phyloP scores from a whole-genome alignment of 1,140 invertebrate genomes.

The Drosophila carrolli region DNA sequence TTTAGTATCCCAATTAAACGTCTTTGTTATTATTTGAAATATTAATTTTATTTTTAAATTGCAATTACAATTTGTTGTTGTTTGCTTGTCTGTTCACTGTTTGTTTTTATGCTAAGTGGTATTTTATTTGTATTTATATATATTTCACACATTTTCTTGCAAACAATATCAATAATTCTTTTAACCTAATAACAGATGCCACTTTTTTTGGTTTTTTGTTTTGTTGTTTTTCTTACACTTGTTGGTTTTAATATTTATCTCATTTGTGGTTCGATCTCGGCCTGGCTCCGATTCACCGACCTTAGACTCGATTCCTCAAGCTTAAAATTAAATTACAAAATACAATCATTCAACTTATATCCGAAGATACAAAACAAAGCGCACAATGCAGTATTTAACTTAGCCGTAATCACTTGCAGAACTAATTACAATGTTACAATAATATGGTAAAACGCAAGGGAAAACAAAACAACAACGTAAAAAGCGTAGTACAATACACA shows the following conservation, averaged over 20 bases:
- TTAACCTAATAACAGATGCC: conserved; percentile 79
- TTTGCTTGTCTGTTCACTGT: conserved; percentile 49
- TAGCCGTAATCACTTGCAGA: conserved; percentile 54
- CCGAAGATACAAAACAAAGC: conserved; percentile 66
- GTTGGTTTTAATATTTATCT: conserved; percentile 40
- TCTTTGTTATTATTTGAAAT: conserved; percentile 61
- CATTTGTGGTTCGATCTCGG: conserved; percentile 32
- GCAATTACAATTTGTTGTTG: conserved; percentile 72
- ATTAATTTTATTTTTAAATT: conserved; percentile 81
- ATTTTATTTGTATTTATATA: conserved; percentile 54
- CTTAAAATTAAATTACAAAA: conserved; percentile 72
- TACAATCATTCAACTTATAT: conserved; percentile 65
- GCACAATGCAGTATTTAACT: conserved; percentile 60
- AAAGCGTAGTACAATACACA: conserved; percentile 61
- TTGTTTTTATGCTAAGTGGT: conserved; percentile 66
- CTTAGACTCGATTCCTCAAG: conserved; percentile 40
- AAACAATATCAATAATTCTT: conserved; percentile 79
- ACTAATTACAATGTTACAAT: conserved; percentile 51
- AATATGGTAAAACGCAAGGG: conserved; percentile 33
- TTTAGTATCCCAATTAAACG: neutral
- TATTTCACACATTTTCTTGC: conserved; percentile 78
- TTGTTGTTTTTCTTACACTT: conserved; percentile 40
- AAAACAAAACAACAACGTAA: conserved; percentile 58
- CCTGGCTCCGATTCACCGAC: conserved; percentile 22
- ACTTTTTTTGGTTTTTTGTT: conserved; percentile 33